Evolutionary conservation across 53 echinoderm and acorn worm genomes (phyloP).

Genomic region (Hippasteria phrygiana): DNA sequence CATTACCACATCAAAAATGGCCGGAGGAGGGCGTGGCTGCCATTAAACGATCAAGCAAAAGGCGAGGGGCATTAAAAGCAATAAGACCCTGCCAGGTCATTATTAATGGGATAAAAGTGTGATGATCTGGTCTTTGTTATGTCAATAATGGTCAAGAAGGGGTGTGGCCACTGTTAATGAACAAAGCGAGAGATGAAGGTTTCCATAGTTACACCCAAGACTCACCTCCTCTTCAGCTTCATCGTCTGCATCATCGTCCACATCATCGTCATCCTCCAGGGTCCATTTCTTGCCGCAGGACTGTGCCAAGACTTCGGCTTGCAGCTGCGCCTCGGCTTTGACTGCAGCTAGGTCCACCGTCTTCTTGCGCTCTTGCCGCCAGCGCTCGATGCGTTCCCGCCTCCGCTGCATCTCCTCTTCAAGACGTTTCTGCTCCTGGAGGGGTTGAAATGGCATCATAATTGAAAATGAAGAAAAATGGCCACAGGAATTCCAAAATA

Average conservation of each 20-base stretch:
- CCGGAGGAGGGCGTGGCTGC: too few relatives aligned
- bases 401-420: constrained; percentile 96
- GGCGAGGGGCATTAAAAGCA: too few relatives aligned
- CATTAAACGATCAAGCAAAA: too few relatives aligned
- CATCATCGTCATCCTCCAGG: constrained; percentile 96
- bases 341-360: constrained; percentile 62
- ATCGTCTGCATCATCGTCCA: constrained; percentile 76
- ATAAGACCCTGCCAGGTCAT: too few relatives aligned
- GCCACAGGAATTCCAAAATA: not conserved
- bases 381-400: constrained; percentile 92
- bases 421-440: constrained; percentile 91
- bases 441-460: too few relatives aligned
- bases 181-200: too few relatives aligned
- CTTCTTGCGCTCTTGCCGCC: constrained; percentile 93
- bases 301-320: constrained; percentile 9
- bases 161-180: too few relatives aligned
- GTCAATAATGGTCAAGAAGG: too few relatives aligned
- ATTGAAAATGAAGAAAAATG: too few relatives aligned
- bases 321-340: constrained; percentile 59
- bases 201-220: not conserved
- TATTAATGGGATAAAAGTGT: too few relatives aligned
- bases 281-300: constrained; percentile 90
- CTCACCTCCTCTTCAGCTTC: constrained; percentile 59
- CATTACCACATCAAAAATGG: too few relatives aligned
- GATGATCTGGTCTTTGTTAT: too few relatives aligned